Evolutionary conservation across 2,113 vertebrate genomes (phyloP).

Genomic region (Petroica traversi): DNA sequence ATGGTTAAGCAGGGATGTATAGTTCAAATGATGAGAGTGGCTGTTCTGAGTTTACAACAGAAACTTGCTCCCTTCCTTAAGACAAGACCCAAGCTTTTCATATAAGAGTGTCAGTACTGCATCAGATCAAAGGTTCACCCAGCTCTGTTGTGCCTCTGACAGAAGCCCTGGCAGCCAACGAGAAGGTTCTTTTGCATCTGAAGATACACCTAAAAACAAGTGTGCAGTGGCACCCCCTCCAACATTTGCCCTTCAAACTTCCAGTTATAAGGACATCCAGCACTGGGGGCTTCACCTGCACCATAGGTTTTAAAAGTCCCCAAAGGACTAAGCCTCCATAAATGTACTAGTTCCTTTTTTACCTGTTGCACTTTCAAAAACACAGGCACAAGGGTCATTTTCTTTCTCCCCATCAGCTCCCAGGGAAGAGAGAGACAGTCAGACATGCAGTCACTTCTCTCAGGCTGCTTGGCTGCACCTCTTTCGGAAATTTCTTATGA

Average conservation of each 20-base stretch:
- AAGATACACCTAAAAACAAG: not conserved
- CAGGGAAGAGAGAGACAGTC: not conserved
- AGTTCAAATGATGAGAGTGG: not conserved
- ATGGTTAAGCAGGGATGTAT: not conserved
- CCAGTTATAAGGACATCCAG: not conserved
- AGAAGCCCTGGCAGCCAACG: not conserved
- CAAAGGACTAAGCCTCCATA: not conserved
- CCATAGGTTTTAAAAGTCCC: not conserved
- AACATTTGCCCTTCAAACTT: not conserved
- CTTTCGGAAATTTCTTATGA: not conserved
- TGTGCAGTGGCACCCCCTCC: not conserved
- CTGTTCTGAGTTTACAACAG: not conserved
- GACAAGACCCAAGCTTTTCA: not conserved
- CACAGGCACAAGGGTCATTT: not conserved
- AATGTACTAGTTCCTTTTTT: not conserved
- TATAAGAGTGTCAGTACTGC: not conserved
- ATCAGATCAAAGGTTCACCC: not conserved
- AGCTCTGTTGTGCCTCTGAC: not conserved
- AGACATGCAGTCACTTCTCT: not conserved
- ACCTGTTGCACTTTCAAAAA: not conserved
- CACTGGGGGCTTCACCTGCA: not conserved
- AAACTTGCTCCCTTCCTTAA: not conserved
- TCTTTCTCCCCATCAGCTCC: not conserved
- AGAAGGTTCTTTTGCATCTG: not conserved
- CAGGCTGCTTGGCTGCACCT: not conserved